Percentiles rank a stretch among this genome's conserved stretches.
Conservation (phyloP, 2,888 invertebrate species). For the Scelioninae gen. 1 region DNA sequence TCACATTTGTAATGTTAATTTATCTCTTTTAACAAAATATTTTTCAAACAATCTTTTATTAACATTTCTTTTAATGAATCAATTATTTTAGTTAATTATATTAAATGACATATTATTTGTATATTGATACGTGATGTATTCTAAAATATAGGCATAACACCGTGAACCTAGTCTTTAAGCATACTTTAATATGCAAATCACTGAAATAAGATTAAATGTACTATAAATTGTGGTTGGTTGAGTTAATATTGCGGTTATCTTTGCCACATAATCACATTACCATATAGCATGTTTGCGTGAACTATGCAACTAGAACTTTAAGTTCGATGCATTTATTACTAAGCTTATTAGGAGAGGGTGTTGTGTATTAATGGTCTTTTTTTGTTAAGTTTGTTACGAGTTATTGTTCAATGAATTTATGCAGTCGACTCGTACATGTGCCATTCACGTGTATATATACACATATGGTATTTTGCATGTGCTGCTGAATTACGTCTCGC, state of each 20-base stretch:
- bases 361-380: constrained; percentile 58
- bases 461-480: constrained; percentile 25
- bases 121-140: constrained; percentile 1
- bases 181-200: constrained; percentile 60
- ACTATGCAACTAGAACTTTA: constrained; percentile 64
- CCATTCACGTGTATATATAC: constrained; percentile 18
- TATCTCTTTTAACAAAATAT: too few species aligned
- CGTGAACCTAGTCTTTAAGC: constrained; percentile 28
- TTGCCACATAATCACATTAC: constrained; percentile 60
- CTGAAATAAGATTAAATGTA: constrained; percentile 65
- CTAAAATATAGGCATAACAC: constrained; percentile 19
- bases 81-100: too few species aligned
- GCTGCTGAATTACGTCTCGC: not conserved
- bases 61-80: too few species aligned
- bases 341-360: constrained; percentile 61
- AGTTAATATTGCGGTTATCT: constrained; percentile 69
- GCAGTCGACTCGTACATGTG: constrained; percentile 28
- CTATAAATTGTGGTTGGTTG: constrained; percentile 66
- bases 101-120: too few species aligned
- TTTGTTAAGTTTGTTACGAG: constrained; percentile 56
- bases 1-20: too few species aligned
- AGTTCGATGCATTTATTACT: constrained; percentile 66
- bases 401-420: constrained; percentile 62
- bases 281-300: constrained; percentile 69
- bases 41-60: too few species aligned